Conservation (phyloP, 2,888 invertebrate genomes). For the Leucoma salicis region DNA sequence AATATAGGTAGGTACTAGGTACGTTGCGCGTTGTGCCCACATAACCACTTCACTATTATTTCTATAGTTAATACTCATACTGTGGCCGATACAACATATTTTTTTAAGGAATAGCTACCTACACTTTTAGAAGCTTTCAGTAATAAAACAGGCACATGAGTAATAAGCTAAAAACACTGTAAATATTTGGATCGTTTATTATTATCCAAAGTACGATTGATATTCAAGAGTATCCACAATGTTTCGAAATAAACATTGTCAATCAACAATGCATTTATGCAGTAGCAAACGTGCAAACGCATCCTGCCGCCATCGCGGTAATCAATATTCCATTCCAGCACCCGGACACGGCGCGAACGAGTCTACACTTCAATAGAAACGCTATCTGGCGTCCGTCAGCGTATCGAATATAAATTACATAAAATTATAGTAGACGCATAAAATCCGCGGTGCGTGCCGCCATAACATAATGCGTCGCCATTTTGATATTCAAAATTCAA, state of each 20-base stretch:
- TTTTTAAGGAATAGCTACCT: no score
- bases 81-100: no score
- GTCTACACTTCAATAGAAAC: slow-evolving; percentile 69
- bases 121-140: no score
- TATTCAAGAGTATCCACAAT: slow-evolving; percentile 45
- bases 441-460: slow-evolving; percentile 53
- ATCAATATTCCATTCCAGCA: slow-evolving; percentile 65
- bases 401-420: slow-evolving; percentile 79
- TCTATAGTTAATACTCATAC: no score
- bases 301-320: slow-evolving; percentile 46
- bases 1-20: no score
- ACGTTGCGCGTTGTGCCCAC: no score
- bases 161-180: no score
- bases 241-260: slow-evolving; percentile 48
- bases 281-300: slow-evolving; percentile 49
- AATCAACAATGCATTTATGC: slow-evolving; percentile 51
- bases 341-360: slow-evolving; percentile 63
- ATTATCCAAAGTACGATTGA: slow-evolving; percentile 23
- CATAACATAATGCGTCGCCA: slow-evolving; percentile 39
- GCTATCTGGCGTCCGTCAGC: slow-evolving; percentile 63
- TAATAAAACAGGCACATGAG: no score
- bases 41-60: no score
- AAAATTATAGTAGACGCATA: slow-evolving; percentile 66
- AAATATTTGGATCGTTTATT: not conserved
- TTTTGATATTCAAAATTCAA: slow-evolving; percentile 53